A percentile compares a stretch with the other conserved stretches of the same genome.
These are phyloP conservation scores for Argyrosomus japonicus DNA, from an alignment of 2,113 vertebrate species.

Conservation along the genomic window DNA sequence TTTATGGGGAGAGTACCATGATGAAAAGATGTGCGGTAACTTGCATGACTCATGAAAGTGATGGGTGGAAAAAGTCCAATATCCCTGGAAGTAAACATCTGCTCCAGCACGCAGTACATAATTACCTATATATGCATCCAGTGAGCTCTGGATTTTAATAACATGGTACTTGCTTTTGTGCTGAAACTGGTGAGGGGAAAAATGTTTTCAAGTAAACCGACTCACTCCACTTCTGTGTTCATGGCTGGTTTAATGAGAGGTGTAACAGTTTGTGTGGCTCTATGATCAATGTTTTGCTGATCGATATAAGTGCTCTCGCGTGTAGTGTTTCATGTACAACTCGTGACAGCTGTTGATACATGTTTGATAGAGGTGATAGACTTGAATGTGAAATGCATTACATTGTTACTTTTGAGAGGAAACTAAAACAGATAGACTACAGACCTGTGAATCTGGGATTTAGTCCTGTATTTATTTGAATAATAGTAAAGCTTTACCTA, in stretches of 20 bases:
- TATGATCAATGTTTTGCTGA: slow-evolving; percentile 32
- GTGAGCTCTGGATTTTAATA: slow-evolving; percentile 16
- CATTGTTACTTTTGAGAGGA: not conserved
- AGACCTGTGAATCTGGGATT: no score
- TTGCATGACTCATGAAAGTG: slow-evolving; percentile 25
- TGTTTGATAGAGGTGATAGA: not conserved
- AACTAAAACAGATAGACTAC: not conserved
- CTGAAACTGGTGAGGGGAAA: not conserved
- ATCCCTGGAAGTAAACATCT: slow-evolving; percentile 30
- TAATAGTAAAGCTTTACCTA: no score
- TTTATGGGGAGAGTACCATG: slow-evolving; percentile 16
- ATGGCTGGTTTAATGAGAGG: slow-evolving; percentile 8
- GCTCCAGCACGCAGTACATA: slow-evolving; percentile 8
- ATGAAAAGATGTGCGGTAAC: not conserved
- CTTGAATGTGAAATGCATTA: not conserved
- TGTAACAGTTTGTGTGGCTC: slow-evolving; percentile 11
- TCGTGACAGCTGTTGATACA: slow-evolving; percentile 23
- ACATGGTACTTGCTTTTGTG: slow-evolving; percentile 3
- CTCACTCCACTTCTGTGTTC: not conserved
- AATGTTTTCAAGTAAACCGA: not conserved
- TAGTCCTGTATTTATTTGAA: no score
- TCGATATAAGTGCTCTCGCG: slow-evolving; percentile 22
- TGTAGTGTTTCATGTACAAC: slow-evolving; percentile 39
- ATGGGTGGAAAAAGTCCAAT: slow-evolving; percentile 22
- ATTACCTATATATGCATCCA: slow-evolving; percentile 3